Percentiles rank a stretch among this genome's conserved stretches.
These are phyloP conservation scores for Oreotrochilus melanogaster DNA, from an alignment of 2,113 vertebrate species.

Conservation along the genomic window DNA sequence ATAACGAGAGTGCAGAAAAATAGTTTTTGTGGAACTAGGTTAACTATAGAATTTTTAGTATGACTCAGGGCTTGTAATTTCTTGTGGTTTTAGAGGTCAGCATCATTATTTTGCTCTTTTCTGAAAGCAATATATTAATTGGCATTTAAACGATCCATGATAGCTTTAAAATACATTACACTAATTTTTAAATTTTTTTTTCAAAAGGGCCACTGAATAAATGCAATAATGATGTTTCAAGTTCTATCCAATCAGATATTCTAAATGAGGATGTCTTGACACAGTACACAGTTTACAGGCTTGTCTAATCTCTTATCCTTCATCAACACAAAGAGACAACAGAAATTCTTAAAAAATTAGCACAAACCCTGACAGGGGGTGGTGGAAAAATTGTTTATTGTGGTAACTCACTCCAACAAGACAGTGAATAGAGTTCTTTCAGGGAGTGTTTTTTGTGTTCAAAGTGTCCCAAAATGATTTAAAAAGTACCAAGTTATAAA, in stretches of 20 bases:
- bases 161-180: not conserved
- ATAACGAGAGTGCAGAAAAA: not conserved
- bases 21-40: not conserved
- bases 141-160: not conserved
- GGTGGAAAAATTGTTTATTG: not conserved
- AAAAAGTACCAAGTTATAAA: not conserved
- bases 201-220: not conserved
- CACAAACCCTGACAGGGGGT: not conserved
- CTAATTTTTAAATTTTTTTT: not conserved
- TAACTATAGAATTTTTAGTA: not conserved
- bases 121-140: not conserved
- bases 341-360: not conserved
- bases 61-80: not conserved
- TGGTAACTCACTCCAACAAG: not conserved
- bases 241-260: not conserved
- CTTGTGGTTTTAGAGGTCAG: not conserved
- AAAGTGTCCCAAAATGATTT: not conserved
- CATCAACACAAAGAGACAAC: not conserved
- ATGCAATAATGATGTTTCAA: not conserved
- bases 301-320: not conserved
- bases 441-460: not conserved
- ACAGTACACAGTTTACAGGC: not conserved
- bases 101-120: not conserved
- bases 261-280: not conserved
- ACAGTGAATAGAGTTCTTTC: not conserved